These are phyloP conservation scores for Apotomis capreana DNA, from an alignment of 2,888 invertebrate genomes.

Conservation along the genomic window DNA sequence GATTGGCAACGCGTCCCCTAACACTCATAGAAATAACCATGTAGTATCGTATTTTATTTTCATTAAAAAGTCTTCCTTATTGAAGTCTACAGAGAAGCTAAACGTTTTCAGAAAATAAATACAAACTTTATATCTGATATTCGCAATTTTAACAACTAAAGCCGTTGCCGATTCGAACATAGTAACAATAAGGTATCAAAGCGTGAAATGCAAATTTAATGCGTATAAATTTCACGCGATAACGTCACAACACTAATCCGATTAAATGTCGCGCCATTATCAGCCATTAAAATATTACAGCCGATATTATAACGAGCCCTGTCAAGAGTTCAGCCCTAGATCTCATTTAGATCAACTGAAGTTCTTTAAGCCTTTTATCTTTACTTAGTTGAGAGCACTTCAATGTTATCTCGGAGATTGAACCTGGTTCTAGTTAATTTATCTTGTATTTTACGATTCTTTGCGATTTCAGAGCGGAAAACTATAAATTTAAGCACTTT, in stretches of 20 bases:
- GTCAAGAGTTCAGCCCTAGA: slow-evolving; percentile 27
- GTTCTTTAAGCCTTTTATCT: slow-evolving; percentile 18
- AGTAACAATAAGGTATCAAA: not conserved
- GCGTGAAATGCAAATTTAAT: slow-evolving; percentile 21
- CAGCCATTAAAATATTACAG: slow-evolving; percentile 14
- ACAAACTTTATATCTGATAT: too few relatives aligned
- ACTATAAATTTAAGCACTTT: slow-evolving; percentile 10
- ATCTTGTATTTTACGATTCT: slow-evolving; percentile 1
- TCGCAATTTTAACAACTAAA: too few relatives aligned
- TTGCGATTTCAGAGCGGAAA: slow-evolving; percentile 9
- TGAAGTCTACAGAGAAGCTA: too few relatives aligned
- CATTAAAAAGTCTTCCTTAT: too few relatives aligned
- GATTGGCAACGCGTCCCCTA: too few relatives aligned
- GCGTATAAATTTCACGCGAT: slow-evolving; percentile 22
- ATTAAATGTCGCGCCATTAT: slow-evolving; percentile 12
- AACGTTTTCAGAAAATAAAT: too few relatives aligned
- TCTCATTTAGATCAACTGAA: slow-evolving; percentile 28
- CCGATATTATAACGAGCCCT: slow-evolving; percentile 25
- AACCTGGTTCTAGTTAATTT: slow-evolving; percentile 20
- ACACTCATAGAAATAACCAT: too few relatives aligned
- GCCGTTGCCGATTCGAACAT: not conserved
- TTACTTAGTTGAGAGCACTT: slow-evolving; percentile 19
- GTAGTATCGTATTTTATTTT: too few relatives aligned
- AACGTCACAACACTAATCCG: slow-evolving; percentile 21
- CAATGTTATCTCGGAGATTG: slow-evolving; percentile 28